Base-by-base conservation (phyloP, 2,888 invertebrate genomes). In the Apamea crenata region DNA sequence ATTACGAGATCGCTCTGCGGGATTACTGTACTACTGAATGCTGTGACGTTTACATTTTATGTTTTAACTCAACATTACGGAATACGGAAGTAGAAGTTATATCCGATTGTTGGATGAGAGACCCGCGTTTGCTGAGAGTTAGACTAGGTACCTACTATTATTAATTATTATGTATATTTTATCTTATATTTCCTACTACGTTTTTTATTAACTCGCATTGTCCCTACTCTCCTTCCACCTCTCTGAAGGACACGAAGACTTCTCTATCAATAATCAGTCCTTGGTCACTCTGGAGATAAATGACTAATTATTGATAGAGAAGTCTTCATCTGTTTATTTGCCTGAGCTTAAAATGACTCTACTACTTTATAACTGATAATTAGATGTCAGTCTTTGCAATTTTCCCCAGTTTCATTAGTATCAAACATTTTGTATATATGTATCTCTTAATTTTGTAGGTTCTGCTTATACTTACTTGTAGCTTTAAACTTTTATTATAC, bases 1-100 rank as follows among this genome's bases (percentile, higher is more conserved):
- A 93, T 94, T 94, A 92, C 77, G 81, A 84, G 94, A 95, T 93
- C 90, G 90, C 88, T 90, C 80, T 87, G 84, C 82, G 81, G 90
- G 92, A 94, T 94, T 92, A 74, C 36, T 36, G 36, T 2, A 36
- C 84, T 77, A 47, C 74, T 78, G 74, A 74, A 80, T 71, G 29
- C 63, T 74, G 80, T 82, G 82, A 76, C 74, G 81, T 74, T 74
- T 67, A 77, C 76, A 75, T 81, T 74, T 81, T 68, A 70, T 84
- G 74, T 74, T 81, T 74, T 81, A 71, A 82, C 84, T 86, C 67
- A 68, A 71, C 66, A 70, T 59, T 76, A 67, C 47, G 50, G 67
- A 72, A 59, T 59, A 67, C 66, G 78, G 72, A 81, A 78, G 68
- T 77, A 32, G n/a, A 72, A 18, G 18, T 61, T 29, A 59, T 53